Conservation (phyloP, 1,140 invertebrate genomes). For the Anoplophora glabripennis region DNA sequence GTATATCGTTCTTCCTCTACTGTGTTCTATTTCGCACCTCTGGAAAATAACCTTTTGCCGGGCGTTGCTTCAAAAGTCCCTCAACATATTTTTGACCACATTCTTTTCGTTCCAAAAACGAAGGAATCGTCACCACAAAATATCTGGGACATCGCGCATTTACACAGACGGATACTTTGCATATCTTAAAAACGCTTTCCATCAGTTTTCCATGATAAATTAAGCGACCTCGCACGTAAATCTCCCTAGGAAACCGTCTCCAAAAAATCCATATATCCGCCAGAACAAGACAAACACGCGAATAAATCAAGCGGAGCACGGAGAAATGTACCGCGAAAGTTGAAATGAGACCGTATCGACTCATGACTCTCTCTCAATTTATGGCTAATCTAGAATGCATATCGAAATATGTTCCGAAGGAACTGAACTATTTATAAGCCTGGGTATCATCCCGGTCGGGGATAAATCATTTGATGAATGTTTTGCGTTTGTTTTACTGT, state of each 20-base stretch:
- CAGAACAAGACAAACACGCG: constrained; percentile 7
- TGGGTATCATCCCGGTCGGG: not conserved
- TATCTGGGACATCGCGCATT: no score
- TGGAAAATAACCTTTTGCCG: no score
- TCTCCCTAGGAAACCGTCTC: constrained; percentile 6
- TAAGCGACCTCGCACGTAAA: constrained; percentile 13
- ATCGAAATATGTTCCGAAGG: constrained; percentile 12
- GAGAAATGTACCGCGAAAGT: constrained; percentile 8
- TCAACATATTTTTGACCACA: no score
- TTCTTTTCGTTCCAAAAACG: no score
- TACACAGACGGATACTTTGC: no score
- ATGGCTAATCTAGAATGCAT: constrained; percentile 10
- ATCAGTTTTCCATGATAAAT: constrained; percentile 13
- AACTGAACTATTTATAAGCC: constrained; percentile 15
- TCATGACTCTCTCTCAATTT: not conserved
- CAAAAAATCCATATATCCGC: constrained; percentile 17
- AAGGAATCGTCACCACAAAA: no score
- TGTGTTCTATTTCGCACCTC: no score
- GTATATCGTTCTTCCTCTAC: no score
- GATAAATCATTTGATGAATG: constrained; percentile 21
- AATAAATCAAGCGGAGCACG: constrained; percentile 13
- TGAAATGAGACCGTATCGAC: constrained; percentile 12
- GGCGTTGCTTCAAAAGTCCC: no score
- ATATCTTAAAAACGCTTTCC: no score
- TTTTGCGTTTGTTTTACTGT: constrained; percentile 19